These are phyloP conservation scores for Notothenia coriiceps DNA, from an alignment of 2,113 vertebrate genomes.

Conservation along the genomic window DNA sequence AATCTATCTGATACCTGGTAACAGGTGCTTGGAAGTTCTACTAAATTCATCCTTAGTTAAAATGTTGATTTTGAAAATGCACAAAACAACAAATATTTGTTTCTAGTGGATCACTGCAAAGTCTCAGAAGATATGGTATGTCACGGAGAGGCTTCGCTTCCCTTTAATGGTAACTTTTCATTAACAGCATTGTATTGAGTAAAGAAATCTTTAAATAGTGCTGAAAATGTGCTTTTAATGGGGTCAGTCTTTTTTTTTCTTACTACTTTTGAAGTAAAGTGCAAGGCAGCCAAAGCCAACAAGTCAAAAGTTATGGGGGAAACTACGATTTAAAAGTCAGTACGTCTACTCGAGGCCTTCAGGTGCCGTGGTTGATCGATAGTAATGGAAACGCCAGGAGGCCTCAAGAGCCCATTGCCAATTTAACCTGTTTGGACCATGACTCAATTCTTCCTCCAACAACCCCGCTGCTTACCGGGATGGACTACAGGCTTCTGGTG, in stretches of 20 bases:
- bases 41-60: neutral
- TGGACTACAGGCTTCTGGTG: slow-evolving; percentile 49
- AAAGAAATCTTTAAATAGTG: neutral
- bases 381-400: slow-evolving; percentile 67
- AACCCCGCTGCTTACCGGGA: slow-evolving; percentile 58
- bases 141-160: neutral
- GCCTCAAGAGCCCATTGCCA: slow-evolving; percentile 62
- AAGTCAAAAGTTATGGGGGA: slow-evolving; percentile 31
- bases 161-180: slow-evolving; percentile 11
- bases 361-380: slow-evolving; percentile 70
- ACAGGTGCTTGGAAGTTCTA: neutral
- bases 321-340: slow-evolving; percentile 32
- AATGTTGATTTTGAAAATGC: slow-evolving; percentile 4
- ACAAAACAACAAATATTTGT: neutral
- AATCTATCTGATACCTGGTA: slow-evolving; percentile 40
- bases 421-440: slow-evolving; percentile 66
- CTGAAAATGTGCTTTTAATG: slow-evolving; percentile 21
- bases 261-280: slow-evolving; percentile 19
- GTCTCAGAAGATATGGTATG: slow-evolving; percentile 1
- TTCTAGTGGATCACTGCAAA: slow-evolving; percentile 15
- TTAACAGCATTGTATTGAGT: slow-evolving; percentile 3
- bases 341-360: slow-evolving; percentile 51
- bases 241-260: slow-evolving; percentile 22
- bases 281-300: slow-evolving; percentile 28
- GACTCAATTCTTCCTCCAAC: slow-evolving; percentile 73